A percentile compares a stretch with the other conserved stretches of the same genome.
These are phyloP conservation scores for Centrocercus urophasianus DNA, from an alignment of 2,113 vertebrate species.

Conservation along the genomic window DNA sequence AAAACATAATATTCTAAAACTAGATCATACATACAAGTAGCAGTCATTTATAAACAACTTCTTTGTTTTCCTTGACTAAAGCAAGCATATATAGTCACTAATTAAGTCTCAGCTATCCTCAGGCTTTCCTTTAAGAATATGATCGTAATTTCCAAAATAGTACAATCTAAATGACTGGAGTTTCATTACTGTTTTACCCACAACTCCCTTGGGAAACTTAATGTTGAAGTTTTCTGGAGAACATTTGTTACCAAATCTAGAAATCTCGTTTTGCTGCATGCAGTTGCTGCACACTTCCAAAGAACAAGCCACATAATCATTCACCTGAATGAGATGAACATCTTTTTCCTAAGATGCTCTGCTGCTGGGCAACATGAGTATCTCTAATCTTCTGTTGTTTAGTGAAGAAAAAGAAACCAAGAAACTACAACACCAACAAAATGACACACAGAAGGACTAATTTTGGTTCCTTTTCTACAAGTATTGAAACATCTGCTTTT, in stretches of 20 bases:
- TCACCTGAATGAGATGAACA: not conserved
- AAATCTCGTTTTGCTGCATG: not conserved
- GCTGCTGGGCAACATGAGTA: not conserved
- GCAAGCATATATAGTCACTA: not conserved
- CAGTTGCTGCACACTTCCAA: not conserved
- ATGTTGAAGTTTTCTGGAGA: not conserved
- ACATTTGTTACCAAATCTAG: not conserved
- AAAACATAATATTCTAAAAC: not conserved
- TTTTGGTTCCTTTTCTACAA: not conserved
- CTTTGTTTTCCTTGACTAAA: not conserved
- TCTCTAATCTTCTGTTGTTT: not conserved
- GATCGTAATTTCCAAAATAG: not conserved
- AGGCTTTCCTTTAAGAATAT: constrained; percentile 16
- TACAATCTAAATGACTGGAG: not conserved
- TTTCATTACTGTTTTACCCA: too few relatives aligned
- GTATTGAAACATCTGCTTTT: not conserved
- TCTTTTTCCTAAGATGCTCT: not conserved
- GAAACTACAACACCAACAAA: not conserved
- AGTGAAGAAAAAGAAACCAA: not conserved
- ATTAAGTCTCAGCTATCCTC: not conserved
- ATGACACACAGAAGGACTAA: not conserved
- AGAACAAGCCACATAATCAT: not conserved
- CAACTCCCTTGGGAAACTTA: not conserved
- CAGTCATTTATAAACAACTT: not conserved
- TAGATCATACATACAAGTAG: not conserved